Evolutionary conservation across 1,140 invertebrate genomes (phyloP), one percentile per base, ranked within the genome.

Genomic region (Chironomus tepperi): DNA sequence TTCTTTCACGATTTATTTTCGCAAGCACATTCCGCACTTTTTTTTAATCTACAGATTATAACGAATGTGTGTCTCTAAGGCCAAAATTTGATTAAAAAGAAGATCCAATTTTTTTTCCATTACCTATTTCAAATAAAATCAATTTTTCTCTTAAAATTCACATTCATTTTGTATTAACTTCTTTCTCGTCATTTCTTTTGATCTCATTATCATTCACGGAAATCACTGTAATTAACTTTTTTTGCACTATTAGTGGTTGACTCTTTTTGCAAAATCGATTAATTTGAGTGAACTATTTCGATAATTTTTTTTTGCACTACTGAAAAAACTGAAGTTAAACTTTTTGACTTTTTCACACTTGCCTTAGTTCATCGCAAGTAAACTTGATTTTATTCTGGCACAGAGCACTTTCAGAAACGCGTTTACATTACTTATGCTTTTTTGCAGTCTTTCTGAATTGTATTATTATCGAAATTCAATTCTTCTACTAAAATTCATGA

Each of bases 71-170:
- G 47, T 57, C 47, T 57, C 47, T 57, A 57, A 57, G 47, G 47
- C 47, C 47, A 57, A 57, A 57, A 57, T 57, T 57, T 57, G 47
- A 57, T 57, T 57, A 70, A 70, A 16, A 70, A 70, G 65, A 70
- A 70, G 65, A 70, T 70, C 10, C 65, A 18, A 9, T 19, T 70
- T 70, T 18, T 65, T 70, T 70, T 16, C 18, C 18, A 21, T 70
- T 70, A 70, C 65, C 65, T 70, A 57, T 70, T 18, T 70, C 19
- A 70, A 70, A 70, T 70, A 70, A 70, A 70, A 70, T 70, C 65
- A 70, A 70, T 70, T 70, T 70, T 70, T 70, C 65, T 16, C 65
- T 70, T 70, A 12, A 70, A 70, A 70, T 70, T 70, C 65, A 70
- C 65, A 70, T 70, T 70, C 65, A 70, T 70, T 18, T 21, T 70